Evolutionary conservation across 2,113 vertebrate species (phyloP).

Genomic region (Dromas ardeola): DNA sequence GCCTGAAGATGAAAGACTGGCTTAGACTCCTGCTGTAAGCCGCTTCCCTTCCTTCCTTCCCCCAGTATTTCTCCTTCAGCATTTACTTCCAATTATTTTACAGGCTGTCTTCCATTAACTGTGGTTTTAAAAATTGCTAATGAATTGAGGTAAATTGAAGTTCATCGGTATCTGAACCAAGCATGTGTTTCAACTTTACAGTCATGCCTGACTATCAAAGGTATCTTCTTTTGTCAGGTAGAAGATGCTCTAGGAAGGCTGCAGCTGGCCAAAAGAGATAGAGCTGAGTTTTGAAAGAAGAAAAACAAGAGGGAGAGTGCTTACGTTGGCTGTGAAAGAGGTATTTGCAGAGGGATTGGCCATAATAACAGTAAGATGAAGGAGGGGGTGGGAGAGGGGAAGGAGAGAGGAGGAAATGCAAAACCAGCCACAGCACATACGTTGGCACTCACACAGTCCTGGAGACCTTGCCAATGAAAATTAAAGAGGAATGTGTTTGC

Average conservation of each 20-base stretch:
- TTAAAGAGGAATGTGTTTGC: slow-evolving; percentile 58
- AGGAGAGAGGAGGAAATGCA: not conserved
- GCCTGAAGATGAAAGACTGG: slow-evolving; percentile 68
- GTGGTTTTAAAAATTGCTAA: slow-evolving; percentile 54
- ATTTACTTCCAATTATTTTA: slow-evolving; percentile 68
- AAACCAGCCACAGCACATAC: slow-evolving; percentile 5
- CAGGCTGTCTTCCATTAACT: slow-evolving; percentile 43
- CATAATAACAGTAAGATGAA: slow-evolving; percentile 22
- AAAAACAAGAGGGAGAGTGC: not conserved
- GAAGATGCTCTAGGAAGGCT: slow-evolving; percentile 28
- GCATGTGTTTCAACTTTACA: slow-evolving; percentile 22
- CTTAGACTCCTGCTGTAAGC: slow-evolving; percentile 47
- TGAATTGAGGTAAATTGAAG: slow-evolving; percentile 66
- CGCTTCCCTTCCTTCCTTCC: not conserved
- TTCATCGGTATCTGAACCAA: slow-evolving; percentile 61
- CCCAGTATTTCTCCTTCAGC: slow-evolving; percentile 23
- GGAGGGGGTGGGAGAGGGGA: not conserved
- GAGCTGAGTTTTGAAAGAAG: not conserved
- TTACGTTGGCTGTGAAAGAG: not conserved
- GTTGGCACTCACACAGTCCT: slow-evolving; percentile 17
- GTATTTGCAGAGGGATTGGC: slow-evolving; percentile 24
- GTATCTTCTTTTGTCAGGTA: slow-evolving; percentile 69
- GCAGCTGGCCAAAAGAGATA: slow-evolving; percentile 70
- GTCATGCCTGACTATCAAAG: slow-evolving; percentile 59
- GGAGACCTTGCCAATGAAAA: slow-evolving; percentile 62